Conservation (phyloP, 1,140 invertebrate species). For the Drosophila pandora region DNA sequence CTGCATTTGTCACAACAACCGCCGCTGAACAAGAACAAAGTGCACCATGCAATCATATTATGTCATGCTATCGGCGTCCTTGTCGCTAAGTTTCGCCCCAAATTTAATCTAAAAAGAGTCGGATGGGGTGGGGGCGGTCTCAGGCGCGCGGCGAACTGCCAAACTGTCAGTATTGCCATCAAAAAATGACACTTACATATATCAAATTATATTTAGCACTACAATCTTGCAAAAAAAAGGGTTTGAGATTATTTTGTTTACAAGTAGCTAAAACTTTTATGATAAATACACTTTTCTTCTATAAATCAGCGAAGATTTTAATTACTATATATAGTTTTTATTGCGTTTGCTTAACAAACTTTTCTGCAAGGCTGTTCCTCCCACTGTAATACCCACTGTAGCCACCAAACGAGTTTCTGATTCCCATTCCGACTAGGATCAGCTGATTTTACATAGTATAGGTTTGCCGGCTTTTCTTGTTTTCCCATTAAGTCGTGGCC, state of each 20-base stretch:
- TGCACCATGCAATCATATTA: conserved; percentile 49
- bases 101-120: conserved; percentile 10
- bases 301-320: too few relatives aligned
- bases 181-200: not conserved
- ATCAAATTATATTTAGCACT: not conserved
- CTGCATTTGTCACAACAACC: conserved; percentile 21
- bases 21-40: conserved; percentile 16
- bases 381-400: not conserved
- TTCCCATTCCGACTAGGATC: not conserved
- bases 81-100: conserved; percentile 15
- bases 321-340: not conserved
- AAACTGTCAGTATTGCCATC: conserved; percentile 14
- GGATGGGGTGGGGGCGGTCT: not conserved
- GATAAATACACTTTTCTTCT: not conserved
- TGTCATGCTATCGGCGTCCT: conserved; percentile 20
- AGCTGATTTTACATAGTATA: not conserved
- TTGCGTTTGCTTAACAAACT: not conserved
- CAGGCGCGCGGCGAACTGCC: not conserved
- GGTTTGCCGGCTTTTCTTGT: too few relatives aligned
- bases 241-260: conserved; percentile 1
- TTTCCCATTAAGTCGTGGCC: not conserved
- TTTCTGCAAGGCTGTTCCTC: too few relatives aligned
- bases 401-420: not conserved
- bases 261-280: not conserved
- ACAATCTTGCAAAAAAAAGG: not conserved